Evolutionary conservation across 1,140 invertebrate species (phyloP).

Genomic region (Drosophila aff.): DNA sequence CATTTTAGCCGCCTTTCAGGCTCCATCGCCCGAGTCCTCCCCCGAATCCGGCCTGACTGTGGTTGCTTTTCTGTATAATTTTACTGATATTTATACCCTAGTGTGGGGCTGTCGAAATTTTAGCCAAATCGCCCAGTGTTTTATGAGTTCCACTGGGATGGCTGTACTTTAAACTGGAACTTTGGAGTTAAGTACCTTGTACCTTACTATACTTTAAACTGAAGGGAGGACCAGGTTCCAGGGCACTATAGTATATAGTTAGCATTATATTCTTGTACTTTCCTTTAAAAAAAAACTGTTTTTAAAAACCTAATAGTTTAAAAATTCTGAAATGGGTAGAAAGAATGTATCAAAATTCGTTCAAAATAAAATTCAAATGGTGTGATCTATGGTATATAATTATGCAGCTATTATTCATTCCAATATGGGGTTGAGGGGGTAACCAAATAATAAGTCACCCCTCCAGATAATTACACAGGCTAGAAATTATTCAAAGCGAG

Average conservation of each 20-base stretch:
- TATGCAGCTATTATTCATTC: background rate
- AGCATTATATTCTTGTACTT: too few relatives aligned
- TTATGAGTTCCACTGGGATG: background rate
- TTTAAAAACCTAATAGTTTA: background rate
- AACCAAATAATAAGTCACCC: background rate
- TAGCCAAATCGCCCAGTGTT: background rate
- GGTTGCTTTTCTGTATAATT: slow-evolving; percentile 16
- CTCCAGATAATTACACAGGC: background rate
- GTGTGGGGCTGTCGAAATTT: slow-evolving; percentile 4
- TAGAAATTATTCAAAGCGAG: background rate
- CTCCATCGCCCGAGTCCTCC: slow-evolving; percentile 12
- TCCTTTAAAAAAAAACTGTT: too few relatives aligned
- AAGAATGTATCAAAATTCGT: background rate
- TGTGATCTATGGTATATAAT: background rate
- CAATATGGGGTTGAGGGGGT: background rate
- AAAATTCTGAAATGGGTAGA: background rate
- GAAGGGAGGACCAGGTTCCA: background rate
- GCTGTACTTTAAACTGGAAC: background rate
- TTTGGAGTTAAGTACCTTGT: background rate
- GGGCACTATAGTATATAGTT: accelerated
- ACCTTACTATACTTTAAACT: background rate
- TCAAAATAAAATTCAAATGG: too few relatives aligned
- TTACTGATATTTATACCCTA: slow-evolving; percentile 37
- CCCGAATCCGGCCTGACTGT: slow-evolving; percentile 1
- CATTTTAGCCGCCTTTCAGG: slow-evolving; percentile 65